Base-by-base conservation (phyloP, 2,113 vertebrate genomes). In the Brienomyrus longianalis region DNA sequence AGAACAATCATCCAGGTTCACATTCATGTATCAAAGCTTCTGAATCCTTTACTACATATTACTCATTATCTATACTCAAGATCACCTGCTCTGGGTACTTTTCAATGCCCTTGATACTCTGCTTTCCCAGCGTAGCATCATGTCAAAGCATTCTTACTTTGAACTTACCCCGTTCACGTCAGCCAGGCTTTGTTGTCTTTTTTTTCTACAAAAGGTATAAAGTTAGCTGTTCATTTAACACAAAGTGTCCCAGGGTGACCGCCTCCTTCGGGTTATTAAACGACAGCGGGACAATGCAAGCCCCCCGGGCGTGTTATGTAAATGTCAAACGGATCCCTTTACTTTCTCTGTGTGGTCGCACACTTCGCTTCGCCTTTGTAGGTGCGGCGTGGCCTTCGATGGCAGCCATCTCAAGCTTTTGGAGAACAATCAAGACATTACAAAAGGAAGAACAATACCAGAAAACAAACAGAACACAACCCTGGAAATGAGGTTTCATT, bases 371-470 rank as follows among this genome's bases (percentile, higher is more conserved):
- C 86, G 3, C 56, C 59, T 31, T 88, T 47, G 50, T 89, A 92
- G 91, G 83, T 74, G 89, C 83, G 70, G 89, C 90, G 92, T 88
- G 90, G 21, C 51, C 90, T 93, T 91, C 77, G 85, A 92, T 87
- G 45, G 89, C 74, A 48, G 11, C 88, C 77, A 51, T 86, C 86
- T 91, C 92, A 92, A 92, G 92, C 85, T 91, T 91, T 43, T 93
- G 95, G 94, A 93, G 93, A 88, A 88, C 91, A 85, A 62, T 92
- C 88, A 89, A 70, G 90, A 92, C 91, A 90, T 95, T 95, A 95
- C 19, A 23, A 88, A 70, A 11, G 17, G 39, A 48, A 31, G 52
- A 10, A 62, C 85, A 51, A 21, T 86, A 31, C 27, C 50, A 50
- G 10, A 47, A 48, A 48, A 85, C 43, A 85, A 85, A 85, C 47